Evolutionary conservation across 2,113 vertebrate genomes (phyloP).

Genomic region (Nibea coibor): DNA sequence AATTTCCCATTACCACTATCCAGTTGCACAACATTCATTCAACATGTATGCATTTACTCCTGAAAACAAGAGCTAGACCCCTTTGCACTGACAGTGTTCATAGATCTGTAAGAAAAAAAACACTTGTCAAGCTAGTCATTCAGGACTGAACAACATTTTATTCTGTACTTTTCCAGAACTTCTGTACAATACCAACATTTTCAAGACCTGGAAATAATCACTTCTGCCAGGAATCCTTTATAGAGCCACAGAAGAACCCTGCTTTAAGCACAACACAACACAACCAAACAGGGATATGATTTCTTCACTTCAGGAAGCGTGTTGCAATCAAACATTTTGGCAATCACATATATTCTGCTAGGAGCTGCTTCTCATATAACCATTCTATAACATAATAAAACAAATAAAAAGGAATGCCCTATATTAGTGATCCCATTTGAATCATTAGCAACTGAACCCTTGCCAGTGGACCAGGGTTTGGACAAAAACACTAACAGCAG

Average conservation of each 20-base stretch:
- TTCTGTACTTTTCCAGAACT: conserved; percentile 52
- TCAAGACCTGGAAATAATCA: conserved; percentile 23
- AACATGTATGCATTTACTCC: not conserved
- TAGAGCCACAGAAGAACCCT: conserved; percentile 45
- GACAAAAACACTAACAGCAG: not conserved
- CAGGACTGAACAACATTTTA: conserved; percentile 69
- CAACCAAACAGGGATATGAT: conserved; percentile 28
- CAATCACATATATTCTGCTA: conserved; percentile 41
- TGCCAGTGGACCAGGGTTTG: not conserved
- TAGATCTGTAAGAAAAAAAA: no score
- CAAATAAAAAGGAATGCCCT: conserved; percentile 53
- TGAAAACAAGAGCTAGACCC: no score
- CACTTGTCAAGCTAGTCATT: not conserved
- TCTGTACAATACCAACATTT: conserved; percentile 63
- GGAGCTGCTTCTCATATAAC: conserved; percentile 39
- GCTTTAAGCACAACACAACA: conserved; percentile 55
- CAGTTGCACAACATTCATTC: no score
- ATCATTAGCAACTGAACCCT: not conserved
- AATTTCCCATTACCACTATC: no score
- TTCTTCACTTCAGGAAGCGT: conserved; percentile 24
- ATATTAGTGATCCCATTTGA: conserved; percentile 15
- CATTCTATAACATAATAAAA: conserved; percentile 40
- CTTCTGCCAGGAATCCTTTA: not conserved
- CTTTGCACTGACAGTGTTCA: no score
- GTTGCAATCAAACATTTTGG: conserved; percentile 48